Base-by-base conservation (phyloP, 1,140 invertebrate species). In the Drosophila parvula region DNA sequence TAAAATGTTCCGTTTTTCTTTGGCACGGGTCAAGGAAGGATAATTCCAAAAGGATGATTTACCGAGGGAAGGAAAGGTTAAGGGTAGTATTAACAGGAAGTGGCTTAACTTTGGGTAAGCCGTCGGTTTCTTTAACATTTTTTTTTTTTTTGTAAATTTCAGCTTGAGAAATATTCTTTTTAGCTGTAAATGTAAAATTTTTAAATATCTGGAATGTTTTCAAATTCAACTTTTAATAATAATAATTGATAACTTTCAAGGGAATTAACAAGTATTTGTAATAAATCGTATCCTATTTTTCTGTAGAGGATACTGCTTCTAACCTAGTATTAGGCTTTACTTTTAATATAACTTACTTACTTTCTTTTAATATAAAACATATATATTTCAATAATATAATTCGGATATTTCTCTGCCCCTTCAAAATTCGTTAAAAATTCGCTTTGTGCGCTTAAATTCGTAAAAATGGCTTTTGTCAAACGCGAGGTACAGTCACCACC, bases 371-470 rank as follows among this genome's bases (percentile, higher is more conserved):
- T 22, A 22, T 22, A 22, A 22, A 22, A 22, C 3, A 22, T 22
- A 22, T 22, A 2, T 22, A 22, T 22, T 22, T 22, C 3, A 22
- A 22, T 22, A 22, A 22, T 22, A 1, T 22, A 22, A 22, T 22
- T 22, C 22, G 22, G 22, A 2, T 22, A 22, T 22, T 22, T 1
- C 32, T 12, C 11, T 62, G 22, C 11, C 9, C 6, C 12, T 22
- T 18, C 3, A 30, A 22, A 36, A 60, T 18, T 2, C 16, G 22
- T 40, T 71, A 62, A 51, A 67, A 60, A 63, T 65, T 77, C 67
- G 34, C 73, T 70, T 84, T 84, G 71, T 58, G 56, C 28, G 50
- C 68, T 65, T 80, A 63, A 78, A 78, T 51, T 60, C 50, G 47
- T 32, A 65, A 62, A 18, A 51, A 48, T 32, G 28, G 12, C 43